Evolutionary conservation across 2,888 invertebrate species (phyloP).

Genomic region (Fragum sueziense): DNA sequence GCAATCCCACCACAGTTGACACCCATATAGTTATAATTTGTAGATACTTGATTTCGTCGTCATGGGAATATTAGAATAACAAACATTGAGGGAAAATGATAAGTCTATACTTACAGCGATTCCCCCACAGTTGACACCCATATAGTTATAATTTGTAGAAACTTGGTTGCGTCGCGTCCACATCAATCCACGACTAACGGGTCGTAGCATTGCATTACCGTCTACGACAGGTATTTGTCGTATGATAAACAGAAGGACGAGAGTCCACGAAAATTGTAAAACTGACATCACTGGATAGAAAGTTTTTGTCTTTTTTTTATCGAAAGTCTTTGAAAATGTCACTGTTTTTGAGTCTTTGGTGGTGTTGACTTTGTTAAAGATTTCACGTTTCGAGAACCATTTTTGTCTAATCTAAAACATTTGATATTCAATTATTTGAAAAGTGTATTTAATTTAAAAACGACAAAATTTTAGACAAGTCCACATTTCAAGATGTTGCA

Average conservation of each 20-base stretch:
- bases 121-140: conserved; percentile 54
- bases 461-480: too few relatives aligned
- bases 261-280: background rate
- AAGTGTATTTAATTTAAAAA: too few relatives aligned
- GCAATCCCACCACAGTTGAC: conserved; percentile 49
- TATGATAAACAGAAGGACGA: conserved; percentile 8
- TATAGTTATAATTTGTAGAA: conserved; percentile 41
- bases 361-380: too few relatives aligned
- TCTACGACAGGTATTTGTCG: conserved; percentile 23
- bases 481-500: too few relatives aligned
- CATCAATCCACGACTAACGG: conserved; percentile 34
- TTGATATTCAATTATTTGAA: too few relatives aligned
- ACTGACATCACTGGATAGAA: conserved; percentile 14
- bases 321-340: too few relatives aligned
- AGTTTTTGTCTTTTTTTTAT: too few relatives aligned
- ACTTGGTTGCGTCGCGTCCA: conserved; percentile 37
- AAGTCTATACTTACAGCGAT: conserved; percentile 36
- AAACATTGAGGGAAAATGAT: too few relatives aligned
- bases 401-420: too few relatives aligned
- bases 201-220: conserved; percentile 42
- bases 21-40: conserved; percentile 48
- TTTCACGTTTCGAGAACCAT: too few relatives aligned
- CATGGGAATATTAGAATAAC: too few relatives aligned
- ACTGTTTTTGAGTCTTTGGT: too few relatives aligned
- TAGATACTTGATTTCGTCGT: conserved; percentile 24